These are phyloP conservation scores for Pedetes capensis DNA, from an alignment of 2,113 vertebrate genomes.

Conservation along the genomic window DNA sequence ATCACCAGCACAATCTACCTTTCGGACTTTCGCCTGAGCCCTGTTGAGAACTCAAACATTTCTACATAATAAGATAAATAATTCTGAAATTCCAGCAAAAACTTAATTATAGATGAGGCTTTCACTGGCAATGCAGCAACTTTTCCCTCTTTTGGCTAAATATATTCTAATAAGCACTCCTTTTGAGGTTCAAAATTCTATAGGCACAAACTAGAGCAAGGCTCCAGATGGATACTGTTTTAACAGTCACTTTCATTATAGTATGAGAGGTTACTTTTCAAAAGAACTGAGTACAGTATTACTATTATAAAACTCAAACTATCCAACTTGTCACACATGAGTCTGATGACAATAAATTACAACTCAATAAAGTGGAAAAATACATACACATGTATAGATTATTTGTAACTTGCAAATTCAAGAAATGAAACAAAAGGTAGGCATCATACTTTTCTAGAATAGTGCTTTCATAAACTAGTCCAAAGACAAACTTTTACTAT, in stretches of 20 bases:
- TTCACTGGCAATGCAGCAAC: slow-evolving; percentile 8
- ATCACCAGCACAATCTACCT: slow-evolving; percentile 79
- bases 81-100: slow-evolving; percentile 61
- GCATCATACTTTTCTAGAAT: background rate
- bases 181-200: background rate
- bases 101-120: slow-evolving; percentile 60
- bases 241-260: slow-evolving; percentile 45
- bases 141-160: background rate
- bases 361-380: background rate
- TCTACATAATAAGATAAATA: slow-evolving; percentile 55
- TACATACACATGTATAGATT: background rate
- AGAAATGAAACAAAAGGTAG: slow-evolving; percentile 18
- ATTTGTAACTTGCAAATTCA: slow-evolving; percentile 31
- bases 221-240: background rate
- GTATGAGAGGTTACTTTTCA: slow-evolving; percentile 37
- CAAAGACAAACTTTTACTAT: slow-evolving; percentile 41
- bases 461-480: background rate
- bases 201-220: slow-evolving; percentile 46
- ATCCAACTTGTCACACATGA: background rate
- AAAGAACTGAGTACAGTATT: background rate
- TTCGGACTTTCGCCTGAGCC: slow-evolving; percentile 71
- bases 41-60: slow-evolving; percentile 68
- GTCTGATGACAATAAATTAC: background rate
- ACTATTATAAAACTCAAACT: slow-evolving; percentile 30
- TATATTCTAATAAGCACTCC: slow-evolving; percentile 23